Evolutionary conservation across 2,113 vertebrate genomes (phyloP).

Genomic region (Lycaon pictus): DNA sequence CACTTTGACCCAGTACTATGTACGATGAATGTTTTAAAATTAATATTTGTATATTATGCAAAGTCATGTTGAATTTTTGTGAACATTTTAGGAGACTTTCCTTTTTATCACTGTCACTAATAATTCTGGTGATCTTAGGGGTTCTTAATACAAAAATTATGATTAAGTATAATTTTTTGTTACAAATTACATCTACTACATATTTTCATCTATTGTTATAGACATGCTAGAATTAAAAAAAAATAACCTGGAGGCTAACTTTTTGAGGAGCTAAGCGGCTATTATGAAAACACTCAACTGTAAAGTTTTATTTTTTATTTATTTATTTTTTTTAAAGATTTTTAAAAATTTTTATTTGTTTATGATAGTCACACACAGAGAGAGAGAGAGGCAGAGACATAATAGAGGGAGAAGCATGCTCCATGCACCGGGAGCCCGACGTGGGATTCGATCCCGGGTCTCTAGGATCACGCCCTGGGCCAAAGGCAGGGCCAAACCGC

Average conservation of each 20-base stretch:
- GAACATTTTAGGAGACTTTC: not conserved
- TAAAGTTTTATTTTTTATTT: not conserved
- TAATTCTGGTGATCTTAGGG: not conserved
- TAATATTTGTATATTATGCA: not conserved
- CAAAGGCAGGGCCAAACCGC: no score
- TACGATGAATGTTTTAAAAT: not conserved
- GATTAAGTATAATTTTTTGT: not conserved
- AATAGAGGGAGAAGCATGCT: no score
- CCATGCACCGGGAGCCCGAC: no score
- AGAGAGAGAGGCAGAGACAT: no score
- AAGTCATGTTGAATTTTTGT: not conserved
- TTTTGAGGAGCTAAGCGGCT: not conserved
- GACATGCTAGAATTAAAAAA: not conserved
- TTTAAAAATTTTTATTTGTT: no score
- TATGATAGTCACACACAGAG: no score
- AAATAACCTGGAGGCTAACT: not conserved
- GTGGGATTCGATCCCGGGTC: no score
- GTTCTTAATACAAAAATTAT: not conserved
- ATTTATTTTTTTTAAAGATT: no score
- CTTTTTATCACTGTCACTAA: not conserved
- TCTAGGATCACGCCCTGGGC: no score
- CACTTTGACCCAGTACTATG: not conserved
- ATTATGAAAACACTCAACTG: not conserved
- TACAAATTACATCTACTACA: not conserved
- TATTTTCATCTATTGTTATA: not conserved